Evolutionary conservation across 2,888 invertebrate species (phyloP), one percentile per base, ranked within the genome.

Genomic region (Nomada ferruginata): DNA sequence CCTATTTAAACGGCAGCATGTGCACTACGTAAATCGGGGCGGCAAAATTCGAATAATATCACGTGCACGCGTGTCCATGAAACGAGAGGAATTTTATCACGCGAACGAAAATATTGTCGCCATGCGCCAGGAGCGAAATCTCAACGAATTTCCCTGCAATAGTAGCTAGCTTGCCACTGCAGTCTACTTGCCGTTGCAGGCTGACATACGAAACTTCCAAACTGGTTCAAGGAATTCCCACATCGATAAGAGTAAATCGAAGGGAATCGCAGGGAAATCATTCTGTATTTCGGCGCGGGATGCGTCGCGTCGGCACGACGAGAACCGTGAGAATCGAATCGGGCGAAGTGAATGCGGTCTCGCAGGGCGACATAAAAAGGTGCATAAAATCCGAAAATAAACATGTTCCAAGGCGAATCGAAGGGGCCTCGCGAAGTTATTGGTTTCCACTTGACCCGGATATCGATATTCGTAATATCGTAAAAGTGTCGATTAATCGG

Each of bases 401-500:
- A 68, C 65, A 64, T 26, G 61, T 68, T 72, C 61, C 59, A 76
- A 36, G 57, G 26, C 18, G 52, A 57, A 29, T n/a, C 53, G 71
- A 61, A 55, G 73, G 57, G 23, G 44, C 36, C 64, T 61, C 66
- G 70, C 53, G 74, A 77, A 85, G 75, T 70, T 76, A 78, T 72
- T 64, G 79, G 70, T 68, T 63, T 65, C 20, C 55, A 60, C 47
- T 55, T 47, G 23, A 53, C 20, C 82, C 85, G 83, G 83, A 85
- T 85, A 88, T 86, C 83, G 85, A 88, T 84, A 88, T 88, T 80
- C 70, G 80, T 20, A 3, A 10, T 13, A 3, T 10, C 71, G 63
- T 52, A 50, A 68, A 64, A 77, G 73, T 79, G 60, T 82, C 79
- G 78, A 70, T 85, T 88, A 87, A 87, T 85, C 85, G 85, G 81